Conservation (phyloP, 2,888 invertebrate species). For the Eucera pruinosa region DNA sequence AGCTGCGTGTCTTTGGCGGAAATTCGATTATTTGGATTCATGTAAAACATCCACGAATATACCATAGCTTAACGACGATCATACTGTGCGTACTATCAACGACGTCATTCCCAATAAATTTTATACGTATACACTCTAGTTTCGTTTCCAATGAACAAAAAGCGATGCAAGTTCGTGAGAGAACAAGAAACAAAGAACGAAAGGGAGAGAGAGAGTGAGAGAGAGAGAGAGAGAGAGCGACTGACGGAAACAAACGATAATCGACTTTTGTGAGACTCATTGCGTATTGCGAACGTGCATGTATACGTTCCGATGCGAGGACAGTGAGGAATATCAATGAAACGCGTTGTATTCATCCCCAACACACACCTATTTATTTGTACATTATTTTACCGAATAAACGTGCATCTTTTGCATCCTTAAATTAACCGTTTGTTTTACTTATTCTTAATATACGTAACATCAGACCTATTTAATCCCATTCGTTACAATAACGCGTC, state of each 20-base stretch:
- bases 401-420: conserved; percentile 66
- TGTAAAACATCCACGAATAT: conserved; percentile 4
- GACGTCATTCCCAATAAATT: conserved; percentile 31
- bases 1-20: background rate
- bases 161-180: conserved; percentile 1
- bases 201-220: background rate
- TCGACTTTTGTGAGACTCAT: conserved; percentile 29
- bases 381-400: conserved; percentile 73
- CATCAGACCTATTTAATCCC: too few species aligned
- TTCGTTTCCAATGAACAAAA: conserved; percentile 21
- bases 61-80: background rate
- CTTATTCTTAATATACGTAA: background rate
- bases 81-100: conserved; percentile 1
- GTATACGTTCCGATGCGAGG: conserved; percentile 2
- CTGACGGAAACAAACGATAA: background rate
- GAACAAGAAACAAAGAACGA: background rate
- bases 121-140: conserved; percentile 30
- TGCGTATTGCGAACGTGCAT: conserved; percentile 5
- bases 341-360: conserved; percentile 56
- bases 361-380: conserved; percentile 69
- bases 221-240: conserved; percentile 1
- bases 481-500: too few species aligned
- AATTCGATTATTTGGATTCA: background rate
- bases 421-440: background rate
- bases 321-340: conserved; percentile 44